These are phyloP conservation scores for Oriolus oriolus DNA, from an alignment of 2,113 vertebrate species.

Conservation along the genomic window DNA sequence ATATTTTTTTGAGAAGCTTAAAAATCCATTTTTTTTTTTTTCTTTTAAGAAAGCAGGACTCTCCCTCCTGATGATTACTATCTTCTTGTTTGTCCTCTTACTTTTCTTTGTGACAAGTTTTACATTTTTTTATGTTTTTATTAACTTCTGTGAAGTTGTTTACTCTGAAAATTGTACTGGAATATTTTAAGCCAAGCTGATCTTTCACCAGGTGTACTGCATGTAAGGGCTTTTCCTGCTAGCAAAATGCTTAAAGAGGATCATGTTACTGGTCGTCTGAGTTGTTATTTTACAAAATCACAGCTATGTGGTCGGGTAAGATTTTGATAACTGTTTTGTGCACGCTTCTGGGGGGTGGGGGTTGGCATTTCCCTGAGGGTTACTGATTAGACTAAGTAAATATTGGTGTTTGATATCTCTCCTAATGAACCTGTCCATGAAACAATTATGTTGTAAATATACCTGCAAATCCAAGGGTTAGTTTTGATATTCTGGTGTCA, in stretches of 20 bases:
- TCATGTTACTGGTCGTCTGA: constrained; percentile 81
- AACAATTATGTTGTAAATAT: constrained; percentile 78
- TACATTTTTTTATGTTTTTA: constrained; percentile 76
- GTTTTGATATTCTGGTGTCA: constrained; percentile 79
- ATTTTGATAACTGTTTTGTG: constrained; percentile 82
- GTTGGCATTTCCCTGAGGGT: constrained; percentile 79
- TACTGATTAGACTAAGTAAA: constrained; percentile 74
- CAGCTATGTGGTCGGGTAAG: constrained; percentile 77
- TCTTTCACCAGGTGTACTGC: constrained; percentile 77
- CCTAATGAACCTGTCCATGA: constrained; percentile 74
- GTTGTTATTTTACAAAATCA: constrained; percentile 80
- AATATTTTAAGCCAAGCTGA: constrained; percentile 81
- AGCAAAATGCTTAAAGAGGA: constrained; percentile 78
- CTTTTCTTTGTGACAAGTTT: constrained; percentile 71
- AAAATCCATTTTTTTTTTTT: constrained; percentile 57
- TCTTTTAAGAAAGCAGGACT: constrained; percentile 59
- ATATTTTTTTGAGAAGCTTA: constrained; percentile 44
- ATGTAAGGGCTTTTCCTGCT: constrained; percentile 81
- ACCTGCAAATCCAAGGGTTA: constrained; percentile 76
- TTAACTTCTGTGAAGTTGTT: constrained; percentile 99
- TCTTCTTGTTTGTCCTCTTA: constrained; percentile 55
- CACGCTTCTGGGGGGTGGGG: constrained; percentile 77
- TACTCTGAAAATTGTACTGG: constrained; percentile 87
- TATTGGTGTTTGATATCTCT: constrained; percentile 77
- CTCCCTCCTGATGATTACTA: constrained; percentile 58